These are phyloP conservation scores for Meteorus colon DNA, from an alignment of 2,888 invertebrate species.

Conservation along the genomic window DNA sequence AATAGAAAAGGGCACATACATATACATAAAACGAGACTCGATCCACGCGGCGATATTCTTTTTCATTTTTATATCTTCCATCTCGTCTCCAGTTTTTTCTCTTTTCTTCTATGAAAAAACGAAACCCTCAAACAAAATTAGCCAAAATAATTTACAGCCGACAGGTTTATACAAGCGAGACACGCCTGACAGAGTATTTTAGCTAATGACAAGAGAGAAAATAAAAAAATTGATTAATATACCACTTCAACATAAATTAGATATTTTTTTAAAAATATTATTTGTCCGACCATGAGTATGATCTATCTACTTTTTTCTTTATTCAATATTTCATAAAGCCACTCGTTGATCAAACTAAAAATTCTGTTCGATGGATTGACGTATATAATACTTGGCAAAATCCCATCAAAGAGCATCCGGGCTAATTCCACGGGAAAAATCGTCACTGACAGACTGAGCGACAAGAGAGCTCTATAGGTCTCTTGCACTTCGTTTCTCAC, in stretches of 20 bases:
- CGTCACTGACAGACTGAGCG: slow-evolving; percentile 13
- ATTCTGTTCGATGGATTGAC: slow-evolving; percentile 14
- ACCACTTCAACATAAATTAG: not conserved
- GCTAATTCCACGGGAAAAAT: slow-evolving; percentile 24
- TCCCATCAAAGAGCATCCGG: slow-evolving; percentile 50
- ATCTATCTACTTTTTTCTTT: not conserved
- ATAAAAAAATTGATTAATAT: not conserved
- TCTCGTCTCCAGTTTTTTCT: not conserved
- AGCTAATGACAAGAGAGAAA: not conserved
- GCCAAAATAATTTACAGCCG: not conserved
- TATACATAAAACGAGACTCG: not conserved
- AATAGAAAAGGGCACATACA: not conserved
- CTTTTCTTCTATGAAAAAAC: not conserved
- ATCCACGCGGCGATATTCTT: not conserved
- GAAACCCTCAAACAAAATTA: not conserved
- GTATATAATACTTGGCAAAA: slow-evolving; percentile 37
- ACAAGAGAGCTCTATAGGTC: not conserved
- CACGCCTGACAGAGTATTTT: not conserved
- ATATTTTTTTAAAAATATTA: not conserved
- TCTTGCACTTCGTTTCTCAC: not conserved
- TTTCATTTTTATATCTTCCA: slow-evolving; percentile 9
- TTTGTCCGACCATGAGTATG: not conserved
- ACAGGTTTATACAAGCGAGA: not conserved
- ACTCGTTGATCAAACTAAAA: not conserved
- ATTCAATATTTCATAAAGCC: slow-evolving; percentile 2